Conservation (phyloP, 2,797 vertebrate genomes). For the Sciurus carolinensis region DNA sequence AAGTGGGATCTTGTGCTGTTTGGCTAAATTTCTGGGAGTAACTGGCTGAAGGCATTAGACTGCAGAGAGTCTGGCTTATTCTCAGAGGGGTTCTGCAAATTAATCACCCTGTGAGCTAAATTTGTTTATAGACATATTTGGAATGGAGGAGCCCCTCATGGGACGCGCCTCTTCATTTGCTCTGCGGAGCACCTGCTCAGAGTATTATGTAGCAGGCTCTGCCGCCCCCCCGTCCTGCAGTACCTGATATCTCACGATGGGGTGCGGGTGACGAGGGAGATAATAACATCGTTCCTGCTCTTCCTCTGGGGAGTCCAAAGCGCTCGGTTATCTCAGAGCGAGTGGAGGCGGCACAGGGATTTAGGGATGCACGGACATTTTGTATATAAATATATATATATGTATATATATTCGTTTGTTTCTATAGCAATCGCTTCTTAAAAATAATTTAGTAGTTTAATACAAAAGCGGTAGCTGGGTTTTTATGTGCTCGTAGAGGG, state of each 20-base stretch:
- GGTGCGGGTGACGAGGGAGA: background rate
- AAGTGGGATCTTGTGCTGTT: constrained; percentile 73
- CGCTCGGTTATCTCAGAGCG: background rate
- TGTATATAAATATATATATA: background rate
- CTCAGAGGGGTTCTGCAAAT: constrained; percentile 82
- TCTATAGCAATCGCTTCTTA: constrained; percentile 77
- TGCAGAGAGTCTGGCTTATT: constrained; percentile 68
- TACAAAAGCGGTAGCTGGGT: constrained; percentile 61
- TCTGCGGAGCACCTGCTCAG: constrained; percentile 71
- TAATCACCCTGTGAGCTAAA: constrained; percentile 84
- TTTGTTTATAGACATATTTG: constrained; percentile 85
- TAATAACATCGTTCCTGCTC: background rate
- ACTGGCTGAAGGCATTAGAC: constrained; percentile 83
- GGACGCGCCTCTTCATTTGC: constrained; percentile 53
- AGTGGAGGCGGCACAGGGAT: background rate
- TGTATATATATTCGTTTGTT: constrained; percentile 39
- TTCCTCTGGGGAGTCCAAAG: constrained; percentile 1
- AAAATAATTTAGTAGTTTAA: constrained; percentile 83
- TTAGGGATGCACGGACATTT: background rate
- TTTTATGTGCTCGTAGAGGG: constrained; percentile 63
- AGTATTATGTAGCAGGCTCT: background rate
- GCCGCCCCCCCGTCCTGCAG: background rate
- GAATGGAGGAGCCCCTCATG: constrained; percentile 67
- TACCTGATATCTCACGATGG: background rate
- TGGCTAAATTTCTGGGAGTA: constrained; percentile 79